Conservation (phyloP, 1,140 invertebrate genomes). For the Caenorhabditis tropicalis region DNA sequence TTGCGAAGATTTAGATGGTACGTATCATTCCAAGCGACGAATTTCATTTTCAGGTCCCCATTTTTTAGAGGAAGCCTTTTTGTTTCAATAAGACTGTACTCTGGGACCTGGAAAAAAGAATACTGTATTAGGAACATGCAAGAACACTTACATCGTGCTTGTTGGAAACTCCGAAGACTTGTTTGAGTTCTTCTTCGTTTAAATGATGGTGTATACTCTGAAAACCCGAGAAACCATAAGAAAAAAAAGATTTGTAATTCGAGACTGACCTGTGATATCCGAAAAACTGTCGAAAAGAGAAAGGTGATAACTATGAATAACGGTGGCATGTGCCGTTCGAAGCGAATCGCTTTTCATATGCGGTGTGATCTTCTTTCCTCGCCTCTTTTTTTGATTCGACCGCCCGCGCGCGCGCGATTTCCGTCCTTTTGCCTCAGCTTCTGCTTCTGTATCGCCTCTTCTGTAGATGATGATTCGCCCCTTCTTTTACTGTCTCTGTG, state of each 20-base stretch:
- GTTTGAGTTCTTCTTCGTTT: conserved; percentile 63
- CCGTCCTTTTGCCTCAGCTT: conserved; percentile 5
- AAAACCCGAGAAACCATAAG: conserved; percentile 37
- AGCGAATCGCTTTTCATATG: conserved; percentile 36
- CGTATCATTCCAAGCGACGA: conserved; percentile 65
- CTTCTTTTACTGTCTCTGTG: conserved; percentile 28
- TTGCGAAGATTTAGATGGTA: conserved; percentile 65
- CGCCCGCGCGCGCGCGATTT: conserved; percentile 28
- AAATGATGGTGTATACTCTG: conserved; percentile 64
- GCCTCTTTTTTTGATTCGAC: conserved; percentile 27
- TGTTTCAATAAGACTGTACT: conserved; percentile 63
- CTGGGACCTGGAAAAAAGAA: conserved; percentile 58
- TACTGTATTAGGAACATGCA: not conserved
- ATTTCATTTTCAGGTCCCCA: conserved; percentile 55
- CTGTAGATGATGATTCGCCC: not conserved
- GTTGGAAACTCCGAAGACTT: conserved; percentile 67
- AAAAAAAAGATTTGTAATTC: too few relatives aligned
- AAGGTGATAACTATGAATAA: conserved; percentile 41
- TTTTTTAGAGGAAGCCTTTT: conserved; percentile 46
- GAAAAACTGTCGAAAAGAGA: conserved; percentile 28
- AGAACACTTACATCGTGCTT: conserved; percentile 56
- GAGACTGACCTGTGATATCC: conserved; percentile 17
- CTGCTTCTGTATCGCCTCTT: conserved; percentile 1
- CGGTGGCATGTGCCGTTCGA: conserved; percentile 43
- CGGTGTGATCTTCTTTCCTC: conserved; percentile 28